A percentile compares a stretch with the other conserved stretches of the same genome.
These are phyloP conservation scores for Epiblema foenella DNA, from an alignment of 2,888 invertebrate species.

Conservation along the genomic window DNA sequence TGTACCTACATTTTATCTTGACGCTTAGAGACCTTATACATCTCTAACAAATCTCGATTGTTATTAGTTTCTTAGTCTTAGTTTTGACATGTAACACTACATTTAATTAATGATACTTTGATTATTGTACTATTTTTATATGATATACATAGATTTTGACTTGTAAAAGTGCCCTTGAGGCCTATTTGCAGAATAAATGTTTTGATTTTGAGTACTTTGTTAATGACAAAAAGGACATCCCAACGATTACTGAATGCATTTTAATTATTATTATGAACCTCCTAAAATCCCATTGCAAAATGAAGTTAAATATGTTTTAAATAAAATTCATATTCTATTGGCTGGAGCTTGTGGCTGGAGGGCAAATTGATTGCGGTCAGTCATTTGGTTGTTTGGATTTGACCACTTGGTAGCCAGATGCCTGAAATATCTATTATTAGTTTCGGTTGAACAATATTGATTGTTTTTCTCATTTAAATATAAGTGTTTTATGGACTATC, in stretches of 20 bases:
- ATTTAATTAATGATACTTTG: too few species aligned
- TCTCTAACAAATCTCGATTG: too few species aligned
- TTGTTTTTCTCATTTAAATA: neutral
- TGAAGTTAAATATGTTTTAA: neutral
- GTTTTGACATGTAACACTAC: too few species aligned
- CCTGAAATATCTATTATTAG: slow-evolving; percentile 6
- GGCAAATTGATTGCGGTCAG: slow-evolving; percentile 13
- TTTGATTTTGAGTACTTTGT: too few species aligned
- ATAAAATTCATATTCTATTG: neutral
- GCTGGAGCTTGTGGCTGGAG: neutral
- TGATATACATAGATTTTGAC: too few species aligned
- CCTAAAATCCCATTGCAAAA: neutral
- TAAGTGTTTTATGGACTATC: too few species aligned
- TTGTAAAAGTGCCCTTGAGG: too few species aligned
- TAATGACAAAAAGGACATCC: slow-evolving; percentile 4
- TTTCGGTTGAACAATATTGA: slow-evolving; percentile 2
- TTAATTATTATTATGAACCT: neutral
- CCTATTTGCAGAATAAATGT: too few species aligned
- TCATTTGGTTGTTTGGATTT: slow-evolving; percentile 2
- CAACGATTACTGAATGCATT: neutral
- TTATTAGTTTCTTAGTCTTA: too few species aligned
- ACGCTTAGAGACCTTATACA: too few species aligned
- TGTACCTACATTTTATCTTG: too few species aligned
- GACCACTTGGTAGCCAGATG: slow-evolving; percentile 2
- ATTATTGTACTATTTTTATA: too few species aligned